Percentiles rank a stretch among this genome's conserved stretches.
phyloP scores from a whole-genome alignment of 2,113 vertebrate genomes.

The Urocynchramus pylzowi region DNA sequence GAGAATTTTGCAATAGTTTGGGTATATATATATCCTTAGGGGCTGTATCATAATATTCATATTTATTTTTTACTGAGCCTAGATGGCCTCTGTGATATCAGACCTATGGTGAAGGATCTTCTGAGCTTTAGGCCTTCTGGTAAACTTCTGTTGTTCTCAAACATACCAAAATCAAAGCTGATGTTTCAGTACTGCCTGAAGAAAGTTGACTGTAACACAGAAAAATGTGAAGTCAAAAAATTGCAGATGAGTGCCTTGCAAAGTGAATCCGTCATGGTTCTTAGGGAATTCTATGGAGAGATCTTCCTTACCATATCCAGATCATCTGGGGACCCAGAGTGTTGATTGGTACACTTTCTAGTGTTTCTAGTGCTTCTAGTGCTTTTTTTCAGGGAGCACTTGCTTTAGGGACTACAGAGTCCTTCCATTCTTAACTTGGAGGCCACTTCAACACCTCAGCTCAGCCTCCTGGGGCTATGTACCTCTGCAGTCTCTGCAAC shows the following conservation, averaged over 20 bases:
- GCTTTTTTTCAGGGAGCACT: background rate
- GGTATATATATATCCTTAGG: background rate
- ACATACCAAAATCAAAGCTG: background rate
- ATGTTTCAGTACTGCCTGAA: background rate
- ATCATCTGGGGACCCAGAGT: fast-evolving
- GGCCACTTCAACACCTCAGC: background rate
- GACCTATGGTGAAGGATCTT: background rate
- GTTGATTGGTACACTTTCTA: background rate
- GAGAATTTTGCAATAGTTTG: background rate
- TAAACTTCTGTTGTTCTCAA: background rate
- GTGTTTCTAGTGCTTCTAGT: fast-evolving
- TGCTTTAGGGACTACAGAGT: background rate
- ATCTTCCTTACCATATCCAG: background rate
- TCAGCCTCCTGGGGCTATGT: background rate
- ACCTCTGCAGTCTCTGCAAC: background rate
- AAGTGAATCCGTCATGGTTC: background rate
- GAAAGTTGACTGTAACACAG: background rate
- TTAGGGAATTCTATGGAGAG: background rate
- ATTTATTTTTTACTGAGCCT: background rate
- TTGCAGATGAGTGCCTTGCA: background rate
- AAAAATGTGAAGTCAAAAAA: background rate
- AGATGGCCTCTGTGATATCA: background rate
- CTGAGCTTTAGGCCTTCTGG: background rate
- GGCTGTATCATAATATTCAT: background rate
- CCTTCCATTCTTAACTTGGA: background rate